Evolutionary conservation across 1,140 invertebrate genomes (phyloP).

Genomic region (Drosophila serrata): DNA sequence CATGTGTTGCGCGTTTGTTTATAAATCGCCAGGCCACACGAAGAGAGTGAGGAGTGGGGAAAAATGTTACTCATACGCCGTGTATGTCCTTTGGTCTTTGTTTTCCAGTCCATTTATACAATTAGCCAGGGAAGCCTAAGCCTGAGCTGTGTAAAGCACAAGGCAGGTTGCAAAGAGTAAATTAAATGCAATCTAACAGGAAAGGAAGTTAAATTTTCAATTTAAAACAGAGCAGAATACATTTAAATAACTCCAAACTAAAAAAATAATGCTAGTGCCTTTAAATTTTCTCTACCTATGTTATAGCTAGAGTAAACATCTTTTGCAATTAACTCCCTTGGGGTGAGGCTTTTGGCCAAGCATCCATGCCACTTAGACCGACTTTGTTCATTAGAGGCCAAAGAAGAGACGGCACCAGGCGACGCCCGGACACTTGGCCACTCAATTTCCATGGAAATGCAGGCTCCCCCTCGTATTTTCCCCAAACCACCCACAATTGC

Average conservation of each 20-base stretch:
- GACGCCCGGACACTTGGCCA: slow-evolving; percentile 11
- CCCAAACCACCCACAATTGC: slow-evolving; percentile 15
- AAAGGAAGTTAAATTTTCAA: neutral
- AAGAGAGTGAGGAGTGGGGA: neutral
- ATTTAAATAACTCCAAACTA: neutral
- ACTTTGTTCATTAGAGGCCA: slow-evolving; percentile 62
- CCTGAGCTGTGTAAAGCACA: neutral
- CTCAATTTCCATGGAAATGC: slow-evolving; percentile 58
- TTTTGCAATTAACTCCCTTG: slow-evolving; percentile 17
- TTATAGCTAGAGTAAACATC: neutral
- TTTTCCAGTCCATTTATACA: slow-evolving; percentile 45
- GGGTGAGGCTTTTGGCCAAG: slow-evolving; percentile 9
- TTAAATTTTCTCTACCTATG: neutral
- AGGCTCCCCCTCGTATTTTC: slow-evolving; percentile 47
- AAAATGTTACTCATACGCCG: slow-evolving; percentile 67
- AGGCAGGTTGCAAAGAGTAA: neutral
- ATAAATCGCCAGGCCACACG: slow-evolving; percentile 64
- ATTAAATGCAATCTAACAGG: neutral
- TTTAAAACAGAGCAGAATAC: neutral
- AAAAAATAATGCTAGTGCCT: too few species aligned
- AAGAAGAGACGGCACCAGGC: slow-evolving; percentile 1
- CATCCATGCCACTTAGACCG: slow-evolving; percentile 11
- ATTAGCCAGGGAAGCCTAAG: slow-evolving; percentile 29
- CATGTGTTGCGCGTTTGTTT: slow-evolving; percentile 64
- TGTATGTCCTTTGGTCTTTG: slow-evolving; percentile 33